Evolutionary conservation across 2,888 invertebrate genomes (phyloP).

Genomic region (Gandaritis pyraliata): DNA sequence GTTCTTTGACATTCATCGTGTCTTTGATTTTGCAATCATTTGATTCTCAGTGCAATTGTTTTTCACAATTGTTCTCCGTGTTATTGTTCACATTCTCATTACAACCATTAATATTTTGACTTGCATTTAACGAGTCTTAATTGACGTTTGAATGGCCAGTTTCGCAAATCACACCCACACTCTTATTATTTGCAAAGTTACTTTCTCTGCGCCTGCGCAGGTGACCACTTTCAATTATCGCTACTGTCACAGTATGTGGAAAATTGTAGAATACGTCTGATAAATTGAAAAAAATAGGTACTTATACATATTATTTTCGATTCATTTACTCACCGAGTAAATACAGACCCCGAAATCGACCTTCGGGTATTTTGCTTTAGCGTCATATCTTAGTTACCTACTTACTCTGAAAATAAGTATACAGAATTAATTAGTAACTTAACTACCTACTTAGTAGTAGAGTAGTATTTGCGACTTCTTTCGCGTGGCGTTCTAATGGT

Average conservation of each 20-base stretch:
- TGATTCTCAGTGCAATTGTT: conserved; percentile 16
- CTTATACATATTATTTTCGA: too few species aligned
- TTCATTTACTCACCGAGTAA: too few species aligned
- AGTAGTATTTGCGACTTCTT: background rate
- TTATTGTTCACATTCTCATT: conserved; percentile 16
- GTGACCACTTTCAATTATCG: conserved; percentile 49
- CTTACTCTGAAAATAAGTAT: background rate
- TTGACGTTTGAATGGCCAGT: conserved; percentile 59
- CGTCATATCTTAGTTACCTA: background rate
- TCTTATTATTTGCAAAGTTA: conserved; percentile 63
- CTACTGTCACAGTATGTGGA: background rate
- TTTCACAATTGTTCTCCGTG: conserved; percentile 18
- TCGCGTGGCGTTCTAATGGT: background rate
- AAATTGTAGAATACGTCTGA: background rate
- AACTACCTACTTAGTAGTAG: background rate
- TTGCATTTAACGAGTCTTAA: conserved; percentile 49
- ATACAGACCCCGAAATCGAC: background rate
- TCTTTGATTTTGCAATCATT: conserved; percentile 11
- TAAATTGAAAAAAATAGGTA: too few species aligned
- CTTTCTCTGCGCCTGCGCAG: conserved; percentile 61
- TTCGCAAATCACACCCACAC: conserved; percentile 63
- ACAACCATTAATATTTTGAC: conserved; percentile 37
- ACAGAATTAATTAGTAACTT: background rate
- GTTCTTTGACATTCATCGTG: background rate
- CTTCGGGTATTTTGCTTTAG: background rate